Conservation (phyloP, 2,888 invertebrate species). For the Carpatolechia fugitivella region DNA sequence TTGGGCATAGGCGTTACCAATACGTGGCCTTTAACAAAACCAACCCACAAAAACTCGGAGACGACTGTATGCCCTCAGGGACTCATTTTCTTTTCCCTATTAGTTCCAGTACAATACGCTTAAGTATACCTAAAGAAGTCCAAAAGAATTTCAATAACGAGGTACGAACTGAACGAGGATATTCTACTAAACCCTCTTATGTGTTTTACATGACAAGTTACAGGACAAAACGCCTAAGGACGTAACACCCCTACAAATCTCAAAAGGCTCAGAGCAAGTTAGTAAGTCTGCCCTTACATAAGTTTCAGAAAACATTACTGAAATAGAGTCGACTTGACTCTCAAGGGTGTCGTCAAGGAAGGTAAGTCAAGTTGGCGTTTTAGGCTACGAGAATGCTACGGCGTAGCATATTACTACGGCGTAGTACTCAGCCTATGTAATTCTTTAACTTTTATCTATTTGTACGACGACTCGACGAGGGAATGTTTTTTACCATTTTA, state of each 20-base stretch:
- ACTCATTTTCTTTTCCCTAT: background rate
- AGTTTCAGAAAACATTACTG: constrained; percentile 18
- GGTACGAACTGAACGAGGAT: background rate
- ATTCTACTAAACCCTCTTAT: background rate
- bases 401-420: constrained; percentile 17
- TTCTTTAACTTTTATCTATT: too few species aligned
- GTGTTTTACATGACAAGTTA: background rate
- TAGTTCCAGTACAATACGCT: background rate
- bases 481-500: too few species aligned
- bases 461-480: too few species aligned
- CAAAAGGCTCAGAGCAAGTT: background rate
- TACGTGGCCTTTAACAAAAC: background rate
- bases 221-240: background rate
- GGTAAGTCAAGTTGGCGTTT: constrained; percentile 6
- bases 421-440: background rate
- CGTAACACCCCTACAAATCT: constrained; percentile 13
- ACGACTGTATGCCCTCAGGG: background rate
- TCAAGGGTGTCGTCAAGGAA: background rate
- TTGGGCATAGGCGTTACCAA: background rate
- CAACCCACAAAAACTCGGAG: background rate
- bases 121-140: background rate
- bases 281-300: background rate
- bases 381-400: background rate
- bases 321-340: constrained; percentile 15
- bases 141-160: too few species aligned